A percentile compares a stretch with the other conserved stretches of the same genome.
Conservation (phyloP, 92 coral and sea anemone genomes). For the Pocillopora grandis region DNA sequence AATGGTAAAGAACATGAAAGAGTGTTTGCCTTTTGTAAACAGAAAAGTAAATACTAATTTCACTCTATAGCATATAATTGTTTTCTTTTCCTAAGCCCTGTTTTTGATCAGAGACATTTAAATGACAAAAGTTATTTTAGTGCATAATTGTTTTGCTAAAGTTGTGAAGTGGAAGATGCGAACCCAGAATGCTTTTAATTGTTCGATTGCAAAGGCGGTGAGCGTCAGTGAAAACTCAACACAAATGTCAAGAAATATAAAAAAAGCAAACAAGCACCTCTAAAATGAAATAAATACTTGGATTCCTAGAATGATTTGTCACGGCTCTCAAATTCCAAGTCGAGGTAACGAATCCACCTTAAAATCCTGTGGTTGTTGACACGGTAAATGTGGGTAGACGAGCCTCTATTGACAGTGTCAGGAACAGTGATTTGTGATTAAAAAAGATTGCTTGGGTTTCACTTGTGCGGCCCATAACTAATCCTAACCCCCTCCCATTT, state of each 20-base stretch:
- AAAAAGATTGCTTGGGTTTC: background rate
- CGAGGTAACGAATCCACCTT: background rate
- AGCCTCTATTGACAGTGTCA: no score
- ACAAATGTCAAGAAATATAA: background rate
- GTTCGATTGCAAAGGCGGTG: background rate
- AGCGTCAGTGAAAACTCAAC: background rate
- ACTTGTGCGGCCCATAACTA: conserved; percentile 19
- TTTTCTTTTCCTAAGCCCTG: conserved; percentile 20
- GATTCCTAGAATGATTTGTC: background rate
- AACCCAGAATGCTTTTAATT: background rate
- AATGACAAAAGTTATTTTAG: conserved; percentile 16
- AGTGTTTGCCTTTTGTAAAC: conserved; percentile 25
- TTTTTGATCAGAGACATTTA: conserved; percentile 3
- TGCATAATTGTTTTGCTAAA: background rate
- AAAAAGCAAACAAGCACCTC: conserved; percentile 11
- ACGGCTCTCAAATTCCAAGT: background rate
- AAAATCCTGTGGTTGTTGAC: no score
- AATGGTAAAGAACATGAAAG: conserved; percentile 6
- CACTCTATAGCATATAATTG: conserved; percentile 14
- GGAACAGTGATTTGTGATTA: no score
- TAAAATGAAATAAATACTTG: background rate
- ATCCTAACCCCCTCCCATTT: conserved; percentile 30
- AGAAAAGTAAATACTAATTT: conserved; percentile 31
- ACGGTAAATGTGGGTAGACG: no score
- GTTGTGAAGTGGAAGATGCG: background rate